phyloP scores from a whole-genome alignment of 2,888 invertebrate genomes.

The Dexiosoma caninum region DNA sequence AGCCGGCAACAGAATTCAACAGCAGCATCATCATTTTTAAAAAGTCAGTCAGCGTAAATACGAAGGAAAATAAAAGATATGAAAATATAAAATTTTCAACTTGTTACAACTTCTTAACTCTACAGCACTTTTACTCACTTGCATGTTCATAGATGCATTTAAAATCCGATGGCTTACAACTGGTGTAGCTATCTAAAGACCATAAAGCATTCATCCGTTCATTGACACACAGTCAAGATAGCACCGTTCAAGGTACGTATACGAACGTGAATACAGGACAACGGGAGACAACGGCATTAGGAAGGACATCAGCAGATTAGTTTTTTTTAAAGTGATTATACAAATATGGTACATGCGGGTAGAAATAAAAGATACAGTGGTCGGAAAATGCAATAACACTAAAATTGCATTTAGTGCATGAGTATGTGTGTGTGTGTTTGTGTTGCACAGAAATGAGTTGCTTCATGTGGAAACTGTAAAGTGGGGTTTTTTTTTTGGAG shows the following conservation, averaged over 20 bases:
- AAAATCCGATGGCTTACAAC: constrained; percentile 71
- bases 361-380: background rate
- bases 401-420: constrained; percentile 14
- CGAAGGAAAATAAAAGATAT: background rate
- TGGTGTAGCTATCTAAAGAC: constrained; percentile 70
- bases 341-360: no score
- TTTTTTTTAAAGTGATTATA: no score
- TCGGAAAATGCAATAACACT: constrained; percentile 61
- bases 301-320: constrained; percentile 5
- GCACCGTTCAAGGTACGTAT: background rate
- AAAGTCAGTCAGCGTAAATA: constrained; percentile 5
- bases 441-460: no score
- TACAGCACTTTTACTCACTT: constrained; percentile 66
- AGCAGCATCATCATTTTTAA: background rate
- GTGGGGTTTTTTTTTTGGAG: no score
- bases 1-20: no score
- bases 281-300: background rate
- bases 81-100: constrained; percentile 6
- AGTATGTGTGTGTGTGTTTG: background rate
- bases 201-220: background rate
- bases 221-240: background rate
- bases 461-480: no score
- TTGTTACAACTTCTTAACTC: constrained; percentile 21
- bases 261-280: background rate
- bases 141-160: constrained; percentile 71